Conservation (phyloP, 2,888 invertebrate species). For the Folsomia candida region DNA sequence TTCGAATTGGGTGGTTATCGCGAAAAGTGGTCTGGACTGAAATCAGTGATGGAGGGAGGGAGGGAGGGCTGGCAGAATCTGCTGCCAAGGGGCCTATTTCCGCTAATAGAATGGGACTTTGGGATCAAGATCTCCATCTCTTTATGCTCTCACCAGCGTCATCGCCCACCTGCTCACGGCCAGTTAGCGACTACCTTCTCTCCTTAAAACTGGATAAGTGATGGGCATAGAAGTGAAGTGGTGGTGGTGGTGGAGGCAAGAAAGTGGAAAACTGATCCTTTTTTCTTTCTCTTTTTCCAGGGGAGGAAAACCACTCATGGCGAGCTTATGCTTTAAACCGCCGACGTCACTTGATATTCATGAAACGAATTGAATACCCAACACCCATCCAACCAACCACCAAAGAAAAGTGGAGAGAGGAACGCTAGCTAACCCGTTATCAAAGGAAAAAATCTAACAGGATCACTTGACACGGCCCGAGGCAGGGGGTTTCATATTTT, state of each 20-base stretch:
- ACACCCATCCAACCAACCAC: not conserved
- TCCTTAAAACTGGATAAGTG: constrained; percentile 7
- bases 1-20: not conserved
- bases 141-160: not conserved
- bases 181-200: constrained; percentile 1
- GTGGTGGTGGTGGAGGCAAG: not conserved
- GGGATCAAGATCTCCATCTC: constrained; percentile 44
- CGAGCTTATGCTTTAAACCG: constrained; percentile 27
- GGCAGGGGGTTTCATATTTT: too few species aligned
- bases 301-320: constrained; percentile 27
- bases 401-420: too few species aligned
- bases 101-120: constrained; percentile 50
- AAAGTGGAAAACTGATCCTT: constrained; percentile 20
- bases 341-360: constrained; percentile 48
- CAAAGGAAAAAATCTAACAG: too few species aligned
- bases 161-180: not conserved
- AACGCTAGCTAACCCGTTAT: too few species aligned
- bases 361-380: constrained; percentile 47
- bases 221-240: too few species aligned
- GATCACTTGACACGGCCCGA: too few species aligned
- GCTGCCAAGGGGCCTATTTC: constrained; percentile 50
- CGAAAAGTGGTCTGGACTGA: not conserved
- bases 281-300: too few species aligned
- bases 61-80: constrained; percentile 25
- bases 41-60: not conserved